Evolutionary conservation across 1,140 invertebrate species (phyloP).

Genomic region (Hetaerina americana): DNA sequence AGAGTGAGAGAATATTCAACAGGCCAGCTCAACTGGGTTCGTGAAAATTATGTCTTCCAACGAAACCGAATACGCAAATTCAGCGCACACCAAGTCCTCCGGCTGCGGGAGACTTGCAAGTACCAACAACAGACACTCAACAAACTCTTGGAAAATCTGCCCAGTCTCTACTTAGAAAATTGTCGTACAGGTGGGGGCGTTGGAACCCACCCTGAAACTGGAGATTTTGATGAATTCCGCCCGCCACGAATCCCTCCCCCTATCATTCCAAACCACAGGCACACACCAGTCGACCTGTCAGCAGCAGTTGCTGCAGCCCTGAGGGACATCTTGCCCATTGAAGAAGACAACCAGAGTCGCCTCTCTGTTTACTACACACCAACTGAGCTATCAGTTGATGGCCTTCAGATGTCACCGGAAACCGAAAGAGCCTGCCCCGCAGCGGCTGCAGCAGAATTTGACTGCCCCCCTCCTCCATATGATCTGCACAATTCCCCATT

Average conservation of each 20-base stretch:
- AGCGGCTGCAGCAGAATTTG: neutral
- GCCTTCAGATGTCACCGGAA: constrained; percentile 4
- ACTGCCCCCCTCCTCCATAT: neutral
- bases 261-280: constrained; percentile 46
- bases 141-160: constrained; percentile 86
- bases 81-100: constrained; percentile 76
- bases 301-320: constrained; percentile 29
- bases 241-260: constrained; percentile 41
- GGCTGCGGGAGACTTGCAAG: constrained; percentile 83
- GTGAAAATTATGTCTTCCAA: constrained; percentile 91
- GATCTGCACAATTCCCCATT: constrained; percentile 14
- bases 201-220: constrained; percentile 57
- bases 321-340: neutral
- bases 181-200: constrained; percentile 77
- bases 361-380: constrained; percentile 67
- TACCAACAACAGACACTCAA: constrained; percentile 88
- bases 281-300: constrained; percentile 33
- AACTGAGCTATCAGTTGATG: constrained; percentile 37
- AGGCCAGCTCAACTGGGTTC: constrained; percentile 77
- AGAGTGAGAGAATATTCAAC: constrained; percentile 81
- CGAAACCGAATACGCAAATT: constrained; percentile 88
- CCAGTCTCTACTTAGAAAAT: constrained; percentile 85
- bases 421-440: neutral
- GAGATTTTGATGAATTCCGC: constrained; percentile 41
- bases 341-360: constrained; percentile 41